Base-by-base conservation (phyloP, 2,888 invertebrate genomes). In the Leucophenga montana region DNA sequence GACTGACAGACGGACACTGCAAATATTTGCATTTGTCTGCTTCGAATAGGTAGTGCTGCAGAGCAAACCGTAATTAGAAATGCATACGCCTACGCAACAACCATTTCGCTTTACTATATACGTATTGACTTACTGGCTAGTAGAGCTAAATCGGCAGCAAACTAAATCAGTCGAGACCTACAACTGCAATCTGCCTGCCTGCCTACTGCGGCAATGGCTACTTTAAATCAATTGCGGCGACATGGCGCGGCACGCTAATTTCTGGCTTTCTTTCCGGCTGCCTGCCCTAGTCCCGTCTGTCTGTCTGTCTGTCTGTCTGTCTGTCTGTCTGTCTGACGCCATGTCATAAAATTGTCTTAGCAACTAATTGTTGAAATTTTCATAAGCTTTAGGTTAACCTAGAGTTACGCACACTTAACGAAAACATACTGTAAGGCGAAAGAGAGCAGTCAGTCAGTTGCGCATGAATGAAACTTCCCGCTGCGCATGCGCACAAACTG, bases 401-500 rank as follows among this genome's bases (percentile, higher is more conserved):
- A n/a, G n/a, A n/a, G n/a, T n/a, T n/a, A n/a, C n/a, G n/a, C n/a
- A n/a, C n/a, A n/a, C 13, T 48, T 8, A 13, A 4, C 4, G 13
- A 48, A 16, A 48, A 16, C 11, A 50, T 13, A 11, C 16, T 1
- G 13, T 16, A 8, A 14, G 16, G 14, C n/a, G 13, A 16, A 50
- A 64, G 39, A 27, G 44, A 53, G 33, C 54, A 20, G 11, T 66
- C n/a, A 22, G 27, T 27, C n/a, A 65, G 50, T 57, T 50, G 48
- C 50, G 20, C 50, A 78, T 80, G 79, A 80, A 80, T 80, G 79
- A 80, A 80, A 71, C 73, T 73, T 73, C 78, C 78, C 54, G 79
- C 77, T 80, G 78, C 56, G 77, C 68, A 57, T 54, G 70, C 64
- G 69, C 31, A 50, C 50, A 13, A 46, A 46, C 1, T 33, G 59